Percentiles rank a stretch among this genome's conserved stretches.
These are phyloP conservation scores for Bombus terrestris DNA, from an alignment of 1,140 invertebrate species.

Conservation along the genomic window DNA sequence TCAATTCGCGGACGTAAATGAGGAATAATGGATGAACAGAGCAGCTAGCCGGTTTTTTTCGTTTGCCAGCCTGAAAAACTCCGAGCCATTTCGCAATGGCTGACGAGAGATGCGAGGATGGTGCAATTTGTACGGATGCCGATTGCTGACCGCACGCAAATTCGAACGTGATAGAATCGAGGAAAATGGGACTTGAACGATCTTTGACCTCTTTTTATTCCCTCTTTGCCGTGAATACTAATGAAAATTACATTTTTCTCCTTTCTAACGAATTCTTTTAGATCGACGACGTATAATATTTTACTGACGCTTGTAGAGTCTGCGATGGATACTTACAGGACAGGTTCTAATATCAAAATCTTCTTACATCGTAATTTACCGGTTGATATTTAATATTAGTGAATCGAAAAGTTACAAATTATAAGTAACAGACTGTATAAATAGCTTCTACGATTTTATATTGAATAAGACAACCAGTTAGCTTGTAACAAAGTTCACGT, in stretches of 20 bases:
- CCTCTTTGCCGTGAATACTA: background rate
- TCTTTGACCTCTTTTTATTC: background rate
- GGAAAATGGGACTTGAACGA: background rate
- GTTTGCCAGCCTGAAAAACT: background rate
- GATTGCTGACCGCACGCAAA: constrained; percentile 11
- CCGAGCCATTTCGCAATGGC: background rate
- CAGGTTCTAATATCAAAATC: background rate
- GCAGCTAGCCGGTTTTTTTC: background rate
- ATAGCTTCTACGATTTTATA: background rate
- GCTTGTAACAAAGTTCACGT: background rate
- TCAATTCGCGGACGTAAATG: background rate
- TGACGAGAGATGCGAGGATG: background rate
- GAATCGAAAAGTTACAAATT: background rate
- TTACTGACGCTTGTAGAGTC: background rate
- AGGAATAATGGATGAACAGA: constrained; percentile 15
- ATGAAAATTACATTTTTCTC: background rate
- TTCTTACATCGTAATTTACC: too few species aligned
- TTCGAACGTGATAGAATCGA: background rate
- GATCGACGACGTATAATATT: background rate
- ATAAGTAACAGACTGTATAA: too few species aligned
- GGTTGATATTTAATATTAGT: background rate
- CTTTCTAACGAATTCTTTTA: background rate
- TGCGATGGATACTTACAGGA: too few species aligned
- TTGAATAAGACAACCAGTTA: too few species aligned
- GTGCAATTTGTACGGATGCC: background rate